Conservation (phyloP, 2,797 vertebrate species). For the Delichon dasypus region DNA sequence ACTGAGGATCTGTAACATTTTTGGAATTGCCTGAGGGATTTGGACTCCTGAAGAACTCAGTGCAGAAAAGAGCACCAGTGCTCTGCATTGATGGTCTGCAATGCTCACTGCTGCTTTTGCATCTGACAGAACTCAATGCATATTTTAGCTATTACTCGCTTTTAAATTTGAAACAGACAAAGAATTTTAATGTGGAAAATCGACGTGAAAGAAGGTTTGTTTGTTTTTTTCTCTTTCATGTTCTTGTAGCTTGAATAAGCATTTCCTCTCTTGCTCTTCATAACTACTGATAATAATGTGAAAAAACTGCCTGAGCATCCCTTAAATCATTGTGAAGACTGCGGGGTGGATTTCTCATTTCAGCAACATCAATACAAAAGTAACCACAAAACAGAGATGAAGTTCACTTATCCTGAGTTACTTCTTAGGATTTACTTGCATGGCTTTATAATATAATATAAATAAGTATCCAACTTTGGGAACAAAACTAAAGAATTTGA, state of each 20-base stretch:
- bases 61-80: neutral
- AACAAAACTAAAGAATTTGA: no score
- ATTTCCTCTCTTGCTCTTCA: neutral
- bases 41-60: neutral
- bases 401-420: no score
- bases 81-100: neutral
- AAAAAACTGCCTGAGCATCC: neutral
- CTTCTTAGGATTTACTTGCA: no score
- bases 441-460: no score
- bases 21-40: neutral
- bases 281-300: neutral
- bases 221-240: neutral
- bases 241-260: neutral
- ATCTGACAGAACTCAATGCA: neutral
- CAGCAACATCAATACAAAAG: no score
- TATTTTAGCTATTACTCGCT: neutral
- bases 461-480: no score
- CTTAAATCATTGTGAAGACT: no score
- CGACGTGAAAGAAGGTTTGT: fast-evolving
- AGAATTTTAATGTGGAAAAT: conserved; percentile 46
- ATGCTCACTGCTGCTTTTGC: neutral
- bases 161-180: conserved; percentile 20
- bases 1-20: neutral
- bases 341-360: no score
- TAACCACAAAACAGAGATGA: no score